These are phyloP conservation scores for Gnathonemus echidnorhynchus DNA, from an alignment of 2,113 vertebrate species.

Conservation along the genomic window DNA sequence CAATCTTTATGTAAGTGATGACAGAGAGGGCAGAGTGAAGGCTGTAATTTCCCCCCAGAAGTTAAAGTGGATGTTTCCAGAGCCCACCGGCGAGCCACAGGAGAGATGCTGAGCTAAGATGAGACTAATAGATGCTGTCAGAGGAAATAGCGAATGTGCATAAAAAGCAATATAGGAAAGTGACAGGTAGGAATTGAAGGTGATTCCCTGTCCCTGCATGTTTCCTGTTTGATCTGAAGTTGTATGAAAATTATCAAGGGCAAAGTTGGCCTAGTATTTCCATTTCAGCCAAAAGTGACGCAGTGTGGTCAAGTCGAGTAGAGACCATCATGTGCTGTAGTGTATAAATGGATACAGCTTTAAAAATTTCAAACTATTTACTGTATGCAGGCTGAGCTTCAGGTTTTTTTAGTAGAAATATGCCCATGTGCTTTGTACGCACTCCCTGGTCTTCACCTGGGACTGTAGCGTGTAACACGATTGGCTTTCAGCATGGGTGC, in stretches of 20 bases:
- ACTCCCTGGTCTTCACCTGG: neutral
- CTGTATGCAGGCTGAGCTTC: neutral
- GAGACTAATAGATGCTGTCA: slow-evolving; percentile 14
- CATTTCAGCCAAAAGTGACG: neutral
- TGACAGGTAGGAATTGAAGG: neutral
- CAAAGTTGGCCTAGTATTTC: neutral
- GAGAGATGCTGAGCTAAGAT: neutral
- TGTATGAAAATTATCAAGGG: neutral
- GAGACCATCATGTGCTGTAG: neutral
- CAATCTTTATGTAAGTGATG: slow-evolving; percentile 18
- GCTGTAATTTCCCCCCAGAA: neutral
- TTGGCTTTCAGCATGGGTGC: neutral
- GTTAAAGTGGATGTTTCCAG: slow-evolving; percentile 13
- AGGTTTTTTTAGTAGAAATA: neutral
- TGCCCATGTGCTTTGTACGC: neutral
- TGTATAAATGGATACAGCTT: neutral
- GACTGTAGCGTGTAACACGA: neutral
- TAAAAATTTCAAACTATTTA: neutral
- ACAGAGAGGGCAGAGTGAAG: slow-evolving; percentile 7
- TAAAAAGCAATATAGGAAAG: neutral
- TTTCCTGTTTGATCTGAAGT: neutral
- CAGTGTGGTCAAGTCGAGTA: neutral
- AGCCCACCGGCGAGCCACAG: neutral
- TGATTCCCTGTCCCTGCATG: neutral
- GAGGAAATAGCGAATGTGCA: neutral